Conservation (phyloP, 2,113 vertebrate genomes). For the Gasterosteus nipponicus region DNA sequence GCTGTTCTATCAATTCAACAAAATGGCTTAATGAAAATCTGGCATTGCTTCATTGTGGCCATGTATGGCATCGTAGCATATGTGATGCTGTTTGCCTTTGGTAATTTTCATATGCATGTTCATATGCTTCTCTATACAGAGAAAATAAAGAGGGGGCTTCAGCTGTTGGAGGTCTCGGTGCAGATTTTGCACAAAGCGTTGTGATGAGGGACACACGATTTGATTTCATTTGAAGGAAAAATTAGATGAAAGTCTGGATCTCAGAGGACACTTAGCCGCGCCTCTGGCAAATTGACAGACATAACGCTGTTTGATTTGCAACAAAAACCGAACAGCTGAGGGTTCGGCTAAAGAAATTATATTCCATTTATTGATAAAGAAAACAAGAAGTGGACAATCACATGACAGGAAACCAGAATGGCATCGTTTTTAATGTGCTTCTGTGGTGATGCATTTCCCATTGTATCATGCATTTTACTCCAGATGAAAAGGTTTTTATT, state of each 20-base stretch:
- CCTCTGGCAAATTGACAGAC: constrained; percentile 90
- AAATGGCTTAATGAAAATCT: constrained; percentile 73
- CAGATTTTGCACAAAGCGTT: constrained; percentile 82
- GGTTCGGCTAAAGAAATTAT: constrained; percentile 60
- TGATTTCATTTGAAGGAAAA: constrained; percentile 92
- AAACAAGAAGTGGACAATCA: constrained; percentile 6
- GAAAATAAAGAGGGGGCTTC: constrained; percentile 70
- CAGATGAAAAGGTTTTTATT: not conserved
- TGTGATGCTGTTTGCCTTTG: constrained; percentile 73
- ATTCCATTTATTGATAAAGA: constrained; percentile 39
- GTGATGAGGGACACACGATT: constrained; percentile 81
- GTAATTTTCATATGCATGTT: constrained; percentile 79
- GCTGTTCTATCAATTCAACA: constrained; percentile 68
- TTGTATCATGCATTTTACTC: not conserved
- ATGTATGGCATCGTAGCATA: constrained; percentile 76
- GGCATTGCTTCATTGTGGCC: constrained; percentile 69
- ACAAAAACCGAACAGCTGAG: constrained; percentile 74
- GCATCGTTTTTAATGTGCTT: not conserved
- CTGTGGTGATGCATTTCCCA: constrained; percentile 1
- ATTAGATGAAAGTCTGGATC: constrained; percentile 95
- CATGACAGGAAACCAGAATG: not conserved
- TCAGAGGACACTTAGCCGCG: constrained; percentile 88
- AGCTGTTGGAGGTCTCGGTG: constrained; percentile 82
- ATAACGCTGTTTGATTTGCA: constrained; percentile 81
- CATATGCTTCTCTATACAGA: constrained; percentile 78